phyloP scores from a whole-genome alignment of 2,113 vertebrate species.

The Toxotes chatareus region DNA sequence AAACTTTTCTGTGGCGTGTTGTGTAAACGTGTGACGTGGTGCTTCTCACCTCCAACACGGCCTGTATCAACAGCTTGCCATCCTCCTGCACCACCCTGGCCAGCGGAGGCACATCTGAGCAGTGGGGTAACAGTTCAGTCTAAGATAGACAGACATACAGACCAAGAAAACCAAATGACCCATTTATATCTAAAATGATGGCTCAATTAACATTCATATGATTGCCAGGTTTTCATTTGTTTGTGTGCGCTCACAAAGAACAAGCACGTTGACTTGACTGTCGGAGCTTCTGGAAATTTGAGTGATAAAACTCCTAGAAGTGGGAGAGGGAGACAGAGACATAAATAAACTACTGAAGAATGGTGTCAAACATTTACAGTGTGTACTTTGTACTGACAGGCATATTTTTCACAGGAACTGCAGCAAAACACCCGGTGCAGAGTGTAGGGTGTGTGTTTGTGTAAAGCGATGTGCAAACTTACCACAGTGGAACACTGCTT shows the following conservation, averaged over 20 bases:
- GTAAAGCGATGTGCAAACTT: conserved; percentile 78
- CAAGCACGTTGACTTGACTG: conserved; percentile 95
- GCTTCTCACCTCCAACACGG: conserved; percentile 92
- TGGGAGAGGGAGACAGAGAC: conserved; percentile 63
- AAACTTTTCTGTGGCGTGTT: neutral
- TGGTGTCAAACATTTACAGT: conserved; percentile 45
- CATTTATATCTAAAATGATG: neutral
- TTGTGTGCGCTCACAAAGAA: conserved; percentile 92
- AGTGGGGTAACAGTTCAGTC: conserved; percentile 95
- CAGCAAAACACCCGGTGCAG: conserved; percentile 21
- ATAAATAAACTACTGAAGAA: conserved; percentile 29
- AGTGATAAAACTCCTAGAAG: conserved; percentile 93
- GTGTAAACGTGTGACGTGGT: neutral
- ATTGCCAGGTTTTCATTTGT: neutral
- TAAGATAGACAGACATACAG: conserved; percentile 74
- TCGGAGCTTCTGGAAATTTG: conserved; percentile 98
- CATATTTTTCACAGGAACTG: conserved; percentile 21
- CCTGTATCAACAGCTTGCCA: conserved; percentile 92
- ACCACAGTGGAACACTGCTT: conserved; percentile 99
- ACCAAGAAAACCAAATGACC: neutral
- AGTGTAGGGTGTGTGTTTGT: conserved; percentile 31
- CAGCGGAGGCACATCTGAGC: conserved; percentile 91
- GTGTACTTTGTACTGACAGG: conserved; percentile 36
- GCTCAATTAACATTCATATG: neutral
- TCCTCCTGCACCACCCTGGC: conserved; percentile 94